Conservation (phyloP, 2,888 invertebrate genomes). For the Drosophila hamatofila region DNA sequence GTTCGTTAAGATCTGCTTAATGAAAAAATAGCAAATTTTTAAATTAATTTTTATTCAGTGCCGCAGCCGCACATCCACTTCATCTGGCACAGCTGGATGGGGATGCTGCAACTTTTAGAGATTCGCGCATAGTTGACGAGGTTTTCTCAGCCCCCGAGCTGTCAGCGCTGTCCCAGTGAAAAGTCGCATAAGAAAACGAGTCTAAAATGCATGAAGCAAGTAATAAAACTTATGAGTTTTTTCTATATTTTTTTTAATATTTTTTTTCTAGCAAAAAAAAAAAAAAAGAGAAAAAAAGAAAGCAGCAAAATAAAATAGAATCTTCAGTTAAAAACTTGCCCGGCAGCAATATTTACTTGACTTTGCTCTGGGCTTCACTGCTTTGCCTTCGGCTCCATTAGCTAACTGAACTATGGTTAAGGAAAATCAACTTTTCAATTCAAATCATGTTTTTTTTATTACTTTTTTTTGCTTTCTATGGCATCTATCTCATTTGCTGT, state of each 20-base stretch:
- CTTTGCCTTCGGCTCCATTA: neutral
- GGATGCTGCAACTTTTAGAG: slow-evolving; percentile 8
- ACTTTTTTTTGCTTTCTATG: neutral
- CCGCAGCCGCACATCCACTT: neutral
- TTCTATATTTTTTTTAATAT: slow-evolving; percentile 2
- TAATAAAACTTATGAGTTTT: slow-evolving; percentile 9
- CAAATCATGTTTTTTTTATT: neutral
- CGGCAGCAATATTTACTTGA: slow-evolving; percentile 6
- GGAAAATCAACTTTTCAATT: neutral
- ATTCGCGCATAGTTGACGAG: slow-evolving; percentile 13
- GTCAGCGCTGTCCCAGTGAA: slow-evolving; percentile 6
- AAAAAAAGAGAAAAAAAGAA: too few species aligned
- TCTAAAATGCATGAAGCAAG: slow-evolving; percentile 26
- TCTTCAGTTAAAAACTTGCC: slow-evolving; percentile 38
- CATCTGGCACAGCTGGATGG: neutral
- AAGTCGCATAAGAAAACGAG: slow-evolving; percentile 34
- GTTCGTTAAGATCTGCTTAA: neutral
- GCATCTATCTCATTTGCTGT: too few species aligned
- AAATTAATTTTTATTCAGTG: neutral
- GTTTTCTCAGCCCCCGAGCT: neutral
- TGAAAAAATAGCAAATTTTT: slow-evolving; percentile 4
- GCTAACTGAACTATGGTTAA: neutral
- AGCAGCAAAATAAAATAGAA: slow-evolving; percentile 18
- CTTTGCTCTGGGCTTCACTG: neutral
- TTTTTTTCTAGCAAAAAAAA: neutral